These are phyloP conservation scores for Dromius quadrimaculatus DNA, from an alignment of 2,888 invertebrate species.

Conservation along the genomic window DNA sequence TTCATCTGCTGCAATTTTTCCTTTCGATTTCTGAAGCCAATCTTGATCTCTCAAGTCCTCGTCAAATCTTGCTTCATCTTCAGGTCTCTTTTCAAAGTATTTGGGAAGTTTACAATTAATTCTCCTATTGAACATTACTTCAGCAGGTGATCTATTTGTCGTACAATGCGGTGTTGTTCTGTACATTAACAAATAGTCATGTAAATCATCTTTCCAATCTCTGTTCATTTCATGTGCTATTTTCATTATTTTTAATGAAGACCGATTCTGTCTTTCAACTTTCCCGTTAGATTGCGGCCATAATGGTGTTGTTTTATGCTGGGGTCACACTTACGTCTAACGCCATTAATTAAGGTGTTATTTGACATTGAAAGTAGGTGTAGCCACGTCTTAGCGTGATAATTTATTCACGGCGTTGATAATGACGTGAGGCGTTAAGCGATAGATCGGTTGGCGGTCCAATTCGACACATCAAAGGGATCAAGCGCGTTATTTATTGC, in stretches of 20 bases:
- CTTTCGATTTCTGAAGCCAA: constrained; percentile 1
- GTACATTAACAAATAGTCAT: constrained; percentile 30
- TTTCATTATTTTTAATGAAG: constrained; percentile 54
- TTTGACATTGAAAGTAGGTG: too few relatives aligned
- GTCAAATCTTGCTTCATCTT: neutral
- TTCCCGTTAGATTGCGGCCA: constrained; percentile 57
- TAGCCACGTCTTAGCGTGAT: too few relatives aligned
- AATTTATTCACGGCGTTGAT: too few relatives aligned
- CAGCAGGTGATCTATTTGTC: neutral
- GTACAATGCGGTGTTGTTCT: constrained; percentile 54
- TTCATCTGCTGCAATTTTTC: neutral
- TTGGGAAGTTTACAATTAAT: constrained; percentile 1
- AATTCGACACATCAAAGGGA: too few relatives aligned
- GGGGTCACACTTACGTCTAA: too few relatives aligned
- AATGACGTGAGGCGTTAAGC: too few relatives aligned
- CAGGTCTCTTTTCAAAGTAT: neutral
- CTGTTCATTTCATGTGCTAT: constrained; percentile 51
- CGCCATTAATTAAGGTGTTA: too few relatives aligned
- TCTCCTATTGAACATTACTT: neutral
- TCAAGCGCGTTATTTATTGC: too few relatives aligned
- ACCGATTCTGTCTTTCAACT: constrained; percentile 56
- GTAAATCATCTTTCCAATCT: constrained; percentile 53
- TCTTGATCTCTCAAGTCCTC: constrained; percentile 2
- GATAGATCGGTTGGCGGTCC: too few relatives aligned
- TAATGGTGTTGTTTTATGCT: constrained; percentile 56